Conservation (phyloP, 1,140 invertebrate genomes). For the Amyelois transitella region DNA sequence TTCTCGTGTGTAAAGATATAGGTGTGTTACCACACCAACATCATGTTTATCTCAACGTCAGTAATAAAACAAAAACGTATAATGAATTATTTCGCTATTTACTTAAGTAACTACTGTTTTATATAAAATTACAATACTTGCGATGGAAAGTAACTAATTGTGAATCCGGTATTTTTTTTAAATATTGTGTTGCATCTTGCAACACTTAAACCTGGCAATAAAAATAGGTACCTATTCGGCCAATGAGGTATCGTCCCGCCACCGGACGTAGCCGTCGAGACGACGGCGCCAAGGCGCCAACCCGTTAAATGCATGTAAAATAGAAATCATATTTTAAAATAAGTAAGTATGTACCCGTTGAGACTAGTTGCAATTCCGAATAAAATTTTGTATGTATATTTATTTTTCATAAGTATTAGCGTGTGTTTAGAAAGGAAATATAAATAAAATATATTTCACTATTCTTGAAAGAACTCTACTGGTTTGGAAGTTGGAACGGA, state of each 20-base stretch:
- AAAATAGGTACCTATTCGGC: too few species aligned
- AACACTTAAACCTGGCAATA: background rate
- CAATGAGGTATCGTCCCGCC: slow-evolving; percentile 39
- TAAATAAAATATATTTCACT: background rate
- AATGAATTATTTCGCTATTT: too few species aligned
- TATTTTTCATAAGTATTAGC: too few species aligned
- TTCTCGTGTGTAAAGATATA: background rate
- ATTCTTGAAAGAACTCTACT: slow-evolving; percentile 41
- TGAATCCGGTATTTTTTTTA: background rate
- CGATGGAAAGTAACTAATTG: background rate
- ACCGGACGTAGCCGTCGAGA: slow-evolving; percentile 28
- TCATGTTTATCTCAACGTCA: too few species aligned
- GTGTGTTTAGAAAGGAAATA: background rate
- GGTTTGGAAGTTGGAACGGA: slow-evolving; percentile 37
- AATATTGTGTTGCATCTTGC: too few species aligned
- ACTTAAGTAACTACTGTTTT: too few species aligned
- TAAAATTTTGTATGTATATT: too few species aligned
- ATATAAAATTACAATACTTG: too few species aligned
- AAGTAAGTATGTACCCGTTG: background rate
- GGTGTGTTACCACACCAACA: too few species aligned
- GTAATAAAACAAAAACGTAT: too few species aligned
- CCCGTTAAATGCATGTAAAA: slow-evolving; percentile 15
- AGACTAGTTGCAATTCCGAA: too few species aligned
- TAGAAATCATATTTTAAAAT: background rate
- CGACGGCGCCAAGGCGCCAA: slow-evolving; percentile 45